Percentiles rank a stretch among this genome's conserved stretches.
Evolutionary conservation across 1,140 invertebrate genomes (phyloP).

Genomic region (Bombyx mori): ASM3026992v2 NC_085133.1:8918001-8918500

Average conservation of each 20-base stretch:
- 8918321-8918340: constrained; percentile 73
- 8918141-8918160: constrained; percentile 82
- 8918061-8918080: constrained; percentile 84
- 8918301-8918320: constrained; percentile 75
- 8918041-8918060: constrained; percentile 81
- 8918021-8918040: constrained; percentile 81
- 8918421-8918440: constrained; percentile 67
- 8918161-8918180: constrained; percentile 79
- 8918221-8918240: constrained; percentile 82
- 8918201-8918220: constrained; percentile 83
- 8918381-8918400: constrained; percentile 67
- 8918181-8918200: constrained; percentile 74
- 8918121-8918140: constrained; percentile 69
- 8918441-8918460: constrained; percentile 70
- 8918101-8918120: constrained; percentile 72
- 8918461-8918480: constrained; percentile 72
- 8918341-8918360: constrained; percentile 68
- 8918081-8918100: constrained; percentile 79
- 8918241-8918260: constrained; percentile 70
- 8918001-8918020: constrained; percentile 78
- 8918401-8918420: constrained; percentile 63
- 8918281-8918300: constrained; percentile 54
- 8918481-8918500: constrained; percentile 78
- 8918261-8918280: constrained; percentile 69
- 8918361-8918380: constrained; percentile 68